phyloP scores from a whole-genome alignment of 2,113 vertebrate genomes.

The Plotosus lineatus region DNA sequence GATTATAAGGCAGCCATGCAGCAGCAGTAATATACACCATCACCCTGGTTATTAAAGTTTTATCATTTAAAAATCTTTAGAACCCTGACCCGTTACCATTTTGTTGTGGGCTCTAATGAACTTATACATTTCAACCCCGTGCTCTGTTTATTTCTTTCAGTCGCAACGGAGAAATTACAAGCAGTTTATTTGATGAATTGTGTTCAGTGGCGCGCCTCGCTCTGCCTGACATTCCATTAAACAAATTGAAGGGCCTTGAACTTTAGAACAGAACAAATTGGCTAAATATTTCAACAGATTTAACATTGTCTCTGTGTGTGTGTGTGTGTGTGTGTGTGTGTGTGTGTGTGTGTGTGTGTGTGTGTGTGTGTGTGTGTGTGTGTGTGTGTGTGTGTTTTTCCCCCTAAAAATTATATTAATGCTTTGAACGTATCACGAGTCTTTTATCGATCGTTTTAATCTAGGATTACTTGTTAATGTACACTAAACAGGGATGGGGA shows the following conservation, averaged over 20 bases:
- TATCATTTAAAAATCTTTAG: slow-evolving; percentile 17
- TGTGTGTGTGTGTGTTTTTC: no score
- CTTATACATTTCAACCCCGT: slow-evolving; percentile 7
- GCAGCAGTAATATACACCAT: background rate
- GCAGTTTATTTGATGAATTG: slow-evolving; percentile 38
- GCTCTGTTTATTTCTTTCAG: slow-evolving; percentile 17
- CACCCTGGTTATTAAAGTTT: slow-evolving; percentile 4
- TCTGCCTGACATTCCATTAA: slow-evolving; percentile 45
- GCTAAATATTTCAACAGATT: slow-evolving; percentile 38
- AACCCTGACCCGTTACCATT: slow-evolving; percentile 10
- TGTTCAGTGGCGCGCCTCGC: slow-evolving; percentile 18
- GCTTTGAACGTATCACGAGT: no score
- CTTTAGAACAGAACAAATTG: slow-evolving; percentile 27
- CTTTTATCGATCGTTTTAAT: no score
- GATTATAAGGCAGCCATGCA: background rate
- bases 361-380: no score
- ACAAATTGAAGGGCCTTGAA: slow-evolving; percentile 32
- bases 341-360: no score
- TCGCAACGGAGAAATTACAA: slow-evolving; percentile 10
- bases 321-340: no score
- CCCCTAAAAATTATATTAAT: no score
- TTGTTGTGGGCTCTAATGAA: slow-evolving; percentile 20
- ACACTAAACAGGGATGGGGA: no score
- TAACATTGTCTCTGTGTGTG: slow-evolving; percentile 23
- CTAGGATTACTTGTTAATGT: no score